Evolutionary conservation across 2,113 vertebrate species (phyloP).

Genomic region (Brachirus orientalis): DNA sequence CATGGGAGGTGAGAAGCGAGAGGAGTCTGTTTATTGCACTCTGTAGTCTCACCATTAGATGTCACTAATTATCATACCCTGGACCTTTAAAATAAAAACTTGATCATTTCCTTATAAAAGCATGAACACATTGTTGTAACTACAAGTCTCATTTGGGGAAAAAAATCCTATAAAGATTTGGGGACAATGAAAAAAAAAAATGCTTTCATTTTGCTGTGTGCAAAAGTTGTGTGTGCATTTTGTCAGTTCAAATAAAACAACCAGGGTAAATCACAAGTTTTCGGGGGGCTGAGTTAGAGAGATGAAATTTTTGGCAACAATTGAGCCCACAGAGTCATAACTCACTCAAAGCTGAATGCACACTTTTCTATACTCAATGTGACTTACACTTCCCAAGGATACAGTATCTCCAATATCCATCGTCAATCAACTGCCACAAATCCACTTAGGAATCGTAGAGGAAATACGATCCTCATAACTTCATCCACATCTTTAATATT

Average conservation of each 20-base stretch:
- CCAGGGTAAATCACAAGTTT: neutral
- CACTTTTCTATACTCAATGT: neutral
- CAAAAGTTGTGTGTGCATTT: too few species aligned
- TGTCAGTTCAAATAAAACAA: neutral
- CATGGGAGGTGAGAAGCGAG: too few species aligned
- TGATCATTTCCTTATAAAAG: too few species aligned
- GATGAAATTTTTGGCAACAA: neutral
- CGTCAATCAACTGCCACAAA: neutral
- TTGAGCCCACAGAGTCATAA: neutral
- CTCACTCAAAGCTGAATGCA: neutral
- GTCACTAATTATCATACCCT: too few species aligned
- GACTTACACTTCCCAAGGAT: constrained; percentile 2
- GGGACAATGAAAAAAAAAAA: too few species aligned
- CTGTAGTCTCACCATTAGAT: too few species aligned
- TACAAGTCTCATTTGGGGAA: too few species aligned
- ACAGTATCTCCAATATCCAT: neutral
- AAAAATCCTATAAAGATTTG: too few species aligned
- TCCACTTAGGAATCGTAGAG: neutral
- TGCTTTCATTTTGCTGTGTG: too few species aligned
- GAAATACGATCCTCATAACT: constrained; percentile 1
- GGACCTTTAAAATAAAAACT: too few species aligned
- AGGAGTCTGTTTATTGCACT: too few species aligned
- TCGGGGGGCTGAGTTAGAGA: neutral
- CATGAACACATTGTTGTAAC: too few species aligned
- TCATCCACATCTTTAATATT: neutral